Base-by-base conservation (phyloP, 1,140 invertebrate genomes). In the Melipona quadrifasciata region DNA sequence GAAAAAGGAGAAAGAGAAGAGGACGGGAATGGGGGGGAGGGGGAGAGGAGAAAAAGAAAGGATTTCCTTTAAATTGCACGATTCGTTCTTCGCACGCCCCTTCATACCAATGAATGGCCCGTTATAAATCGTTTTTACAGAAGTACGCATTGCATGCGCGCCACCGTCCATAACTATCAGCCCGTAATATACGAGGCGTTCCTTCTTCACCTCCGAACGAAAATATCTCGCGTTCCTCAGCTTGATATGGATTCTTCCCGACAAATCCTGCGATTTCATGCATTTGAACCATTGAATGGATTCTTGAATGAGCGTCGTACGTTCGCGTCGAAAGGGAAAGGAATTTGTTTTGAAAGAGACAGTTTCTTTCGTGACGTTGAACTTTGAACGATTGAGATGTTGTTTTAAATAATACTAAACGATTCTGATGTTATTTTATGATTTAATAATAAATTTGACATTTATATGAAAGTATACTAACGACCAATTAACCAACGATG, bases 31-130 rank as follows among this genome's bases (percentile, higher is more conserved):
- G 27, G 14, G 57, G n/a, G 58, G 1, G 4, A 10, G 12, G 67
- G 39, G 47, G 27, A 51, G 17, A n/a, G 8, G 47, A 55, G 21
- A 58, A 86, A 78, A 71, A 34, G 14, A 81, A 74, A 80, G 73
- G 68, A 58, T 78, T 84, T 72, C 58, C 68, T 85, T 47, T 77
- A 84, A 78, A 64, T 47, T 24, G 65, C 64, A 47, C 31, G 75
- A 57, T 84, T 21, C 76, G 80, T 79, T 76, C 72, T 67, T 55
- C 55, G 61, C 58, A 21, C 55, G 65, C 19, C 17, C 39, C 65
- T 31, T 83, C 82, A 79, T 79, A 79, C 82, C 82, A 79, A 84
- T 71, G 75, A 83, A 83, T 39, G 82, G 39, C 16, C 76, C 75
- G 82, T 84, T 84, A 84, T 73, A 55, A 80, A 80, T 80, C 68